A percentile compares a stretch with the other conserved stretches of the same genome.
Evolutionary conservation across 2,113 vertebrate genomes (phyloP).

Genomic region (Sinocyclocheilus maitianheensis): DNA sequence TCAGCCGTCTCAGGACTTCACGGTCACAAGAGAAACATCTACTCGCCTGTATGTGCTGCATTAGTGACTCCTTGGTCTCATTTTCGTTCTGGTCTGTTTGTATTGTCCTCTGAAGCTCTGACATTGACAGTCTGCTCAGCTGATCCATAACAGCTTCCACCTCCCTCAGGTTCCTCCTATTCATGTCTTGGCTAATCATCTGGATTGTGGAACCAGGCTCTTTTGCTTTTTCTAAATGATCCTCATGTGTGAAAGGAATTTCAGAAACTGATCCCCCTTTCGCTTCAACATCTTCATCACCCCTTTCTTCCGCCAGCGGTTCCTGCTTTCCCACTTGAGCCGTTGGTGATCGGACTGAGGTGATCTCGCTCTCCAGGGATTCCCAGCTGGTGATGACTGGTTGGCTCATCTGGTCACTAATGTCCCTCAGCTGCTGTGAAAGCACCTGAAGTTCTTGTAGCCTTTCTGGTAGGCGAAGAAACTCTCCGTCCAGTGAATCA

Average conservation of each 20-base stretch:
- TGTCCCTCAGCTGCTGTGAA: slow-evolving; percentile 74
- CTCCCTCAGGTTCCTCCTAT: slow-evolving; percentile 52
- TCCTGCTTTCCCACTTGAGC: slow-evolving; percentile 33
- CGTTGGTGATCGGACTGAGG: slow-evolving; percentile 35
- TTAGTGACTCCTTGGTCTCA: slow-evolving; percentile 71
- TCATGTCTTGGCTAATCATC: slow-evolving; percentile 45
- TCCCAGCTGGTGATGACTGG: slow-evolving; percentile 54
- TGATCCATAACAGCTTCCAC: slow-evolving; percentile 57
- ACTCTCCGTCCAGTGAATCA: slow-evolving; percentile 81
- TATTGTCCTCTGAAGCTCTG: slow-evolving; percentile 47
- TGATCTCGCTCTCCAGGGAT: slow-evolving; percentile 42
- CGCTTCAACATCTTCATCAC: slow-evolving; percentile 21
- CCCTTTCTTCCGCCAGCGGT: background rate
- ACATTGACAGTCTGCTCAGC: slow-evolving; percentile 56
- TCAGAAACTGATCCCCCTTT: background rate
- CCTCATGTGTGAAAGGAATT: slow-evolving; percentile 17
- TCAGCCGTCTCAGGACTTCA: background rate
- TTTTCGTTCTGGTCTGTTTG: slow-evolving; percentile 48
- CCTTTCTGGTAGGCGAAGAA: slow-evolving; percentile 80
- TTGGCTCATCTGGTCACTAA: slow-evolving; percentile 65
- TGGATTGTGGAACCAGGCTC: slow-evolving; percentile 45
- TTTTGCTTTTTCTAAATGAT: background rate
- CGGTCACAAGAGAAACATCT: background rate
- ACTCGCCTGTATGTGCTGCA: slow-evolving; percentile 83
- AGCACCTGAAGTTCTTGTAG: slow-evolving; percentile 82